Base-by-base conservation (phyloP, 2,113 vertebrate genomes). In the Verasper variegatus region DNA sequence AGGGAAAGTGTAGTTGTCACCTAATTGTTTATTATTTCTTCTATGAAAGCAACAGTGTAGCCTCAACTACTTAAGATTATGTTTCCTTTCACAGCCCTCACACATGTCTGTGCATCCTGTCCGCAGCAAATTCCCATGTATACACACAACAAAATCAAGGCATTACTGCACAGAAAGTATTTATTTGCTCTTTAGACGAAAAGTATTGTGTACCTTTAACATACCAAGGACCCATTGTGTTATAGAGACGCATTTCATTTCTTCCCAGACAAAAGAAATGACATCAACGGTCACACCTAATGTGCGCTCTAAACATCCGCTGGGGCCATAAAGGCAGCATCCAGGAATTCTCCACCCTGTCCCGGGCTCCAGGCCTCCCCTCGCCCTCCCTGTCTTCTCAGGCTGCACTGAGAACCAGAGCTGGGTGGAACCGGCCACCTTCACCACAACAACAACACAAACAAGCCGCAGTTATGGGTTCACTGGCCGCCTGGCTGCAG, bases 271-370 rank as follows among this genome's bases (percentile, higher is more conserved):
- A 92, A 92, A 94, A 91, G 88, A 67, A 70, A 80, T 94, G 79
- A 93, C 91, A 93, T 94, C 85, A 93, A 74, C 60, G 84, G 89
- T 92, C 91, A 92, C 91, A 93, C 91, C 89, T 93, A 87, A 88
- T 85, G 90, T 90, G 89, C 85, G 89, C 88, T 89, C 91, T 92
- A 94, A 93, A 93, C 91, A 92, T 92, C 91, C 89, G 87, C 49
- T 91, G 86, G 86, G 76, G 80, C 82, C 37, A 67, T 92, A 80
- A 78, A 87, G 71, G 79, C 89, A 85, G 91, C 80, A 91, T 94
- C 90, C 93, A 94, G 93, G 91, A 94, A 93, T 92, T 94, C 91
- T 91, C 88, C 92, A 77, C 92, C 88, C 90, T 89, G 86, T 81
- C 75, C 76, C 47, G 64, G 86, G 63, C 66, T 87, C 68, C 78